Percentiles rank a stretch among this genome's conserved stretches.
These are phyloP conservation scores for Cyanoramphus novaezelandiae DNA, from an alignment of 2,113 vertebrate species.

Conservation along the genomic window DNA sequence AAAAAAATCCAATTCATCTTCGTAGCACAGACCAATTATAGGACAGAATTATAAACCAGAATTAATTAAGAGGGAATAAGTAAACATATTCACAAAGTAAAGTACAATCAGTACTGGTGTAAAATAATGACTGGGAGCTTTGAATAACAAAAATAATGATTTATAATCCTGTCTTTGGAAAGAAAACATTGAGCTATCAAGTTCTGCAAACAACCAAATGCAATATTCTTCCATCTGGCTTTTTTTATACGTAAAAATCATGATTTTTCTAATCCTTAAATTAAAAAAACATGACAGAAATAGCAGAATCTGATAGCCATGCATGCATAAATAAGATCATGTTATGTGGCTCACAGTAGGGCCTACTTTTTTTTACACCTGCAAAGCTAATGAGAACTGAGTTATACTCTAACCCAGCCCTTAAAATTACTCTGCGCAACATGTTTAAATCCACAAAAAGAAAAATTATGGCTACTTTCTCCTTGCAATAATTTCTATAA, in stretches of 20 bases:
- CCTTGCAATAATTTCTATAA: not conserved
- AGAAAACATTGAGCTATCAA: not conserved
- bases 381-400: not conserved
- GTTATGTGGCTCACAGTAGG: not conserved
- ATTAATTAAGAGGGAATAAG: not conserved
- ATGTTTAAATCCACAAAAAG: not conserved
- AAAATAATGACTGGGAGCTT: not conserved
- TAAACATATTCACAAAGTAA: not conserved
- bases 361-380: not conserved
- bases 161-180: not conserved
- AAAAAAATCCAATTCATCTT: not conserved
- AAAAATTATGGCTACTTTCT: not conserved
- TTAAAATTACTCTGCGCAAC: not conserved
- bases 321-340: not conserved
- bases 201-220: not conserved
- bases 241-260: not conserved
- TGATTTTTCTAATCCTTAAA: not conserved
- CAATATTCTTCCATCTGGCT: not conserved
- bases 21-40: not conserved
- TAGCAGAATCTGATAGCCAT: not conserved
- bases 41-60: not conserved
- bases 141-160: not conserved
- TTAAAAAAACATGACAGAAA: not conserved
- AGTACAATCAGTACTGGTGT: not conserved
- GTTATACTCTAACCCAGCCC: not conserved